Evolutionary conservation across 2,113 vertebrate genomes (phyloP), one percentile per base, ranked within the genome.

Genomic region (Cromileptes altivelis): DNA sequence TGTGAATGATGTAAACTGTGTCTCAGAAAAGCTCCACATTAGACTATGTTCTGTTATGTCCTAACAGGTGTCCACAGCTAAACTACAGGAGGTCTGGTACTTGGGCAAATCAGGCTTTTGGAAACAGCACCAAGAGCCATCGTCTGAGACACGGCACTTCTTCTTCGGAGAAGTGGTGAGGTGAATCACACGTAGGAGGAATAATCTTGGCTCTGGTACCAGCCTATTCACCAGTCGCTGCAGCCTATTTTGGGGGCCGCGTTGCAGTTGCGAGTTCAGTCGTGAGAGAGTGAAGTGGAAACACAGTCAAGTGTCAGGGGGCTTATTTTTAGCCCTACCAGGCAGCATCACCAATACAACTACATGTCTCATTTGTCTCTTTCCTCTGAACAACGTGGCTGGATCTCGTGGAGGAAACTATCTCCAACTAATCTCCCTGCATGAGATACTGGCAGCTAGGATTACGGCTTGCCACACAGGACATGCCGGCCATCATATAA

Each of bases 251-350:
- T 89, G 85, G 92, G 92, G 91, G 23, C 77, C 17, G 71, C 79
- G 85, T 91, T 88, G 91, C 90, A 76, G 91, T 92, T 91, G 88
- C 89, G 76, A 89, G 89, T 91, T 92, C 89, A 87, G 86, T 75
- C 70, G 73, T 85, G 91, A 93, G 85, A 88, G 93, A 93, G 85
- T 84, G 89, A 92, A 94, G 94, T 96, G 95, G 95, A 95, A 96
- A 95, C 94, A 94, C 93, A 94, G 94, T 95, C 85, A 91, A 94
- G 94, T 93, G 93, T 94, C 91, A 82, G 83, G 79, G 67, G 72
- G 70, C 71, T 90, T 96, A 96, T 96, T 96, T 96, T 95, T 96
- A 96, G 94, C 91, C 13, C 19, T 1, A 76, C 69, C 81, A 80
- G 84, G 88, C 88, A 88, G 90, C 93, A 94, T 95, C 93, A 90